Percentiles rank a stretch among this genome's conserved stretches.
These are phyloP conservation scores for Scaptomyza tumidula DNA, from an alignment of 2,888 invertebrate genomes.

Conservation along the genomic window DNA sequence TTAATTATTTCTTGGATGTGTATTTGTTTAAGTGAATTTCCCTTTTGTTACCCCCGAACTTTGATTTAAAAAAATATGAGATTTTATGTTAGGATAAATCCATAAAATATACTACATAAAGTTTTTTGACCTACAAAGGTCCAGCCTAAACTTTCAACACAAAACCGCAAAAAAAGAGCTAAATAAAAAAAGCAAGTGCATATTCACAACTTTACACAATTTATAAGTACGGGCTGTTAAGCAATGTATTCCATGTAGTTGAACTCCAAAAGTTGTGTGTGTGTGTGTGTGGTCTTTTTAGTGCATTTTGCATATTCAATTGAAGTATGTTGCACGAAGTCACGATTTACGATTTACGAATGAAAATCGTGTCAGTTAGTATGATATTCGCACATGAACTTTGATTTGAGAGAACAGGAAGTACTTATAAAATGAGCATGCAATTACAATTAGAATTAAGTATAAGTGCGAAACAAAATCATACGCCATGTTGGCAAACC, in stretches of 20 bases:
- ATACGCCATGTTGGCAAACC: not conserved
- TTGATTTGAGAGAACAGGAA: conserved; percentile 8
- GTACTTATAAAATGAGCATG: not conserved
- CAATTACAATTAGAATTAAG: not conserved
- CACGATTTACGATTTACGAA: conserved; percentile 15
- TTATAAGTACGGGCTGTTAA: conserved; percentile 48
- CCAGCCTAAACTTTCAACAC: conserved; percentile 8
- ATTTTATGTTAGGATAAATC: not conserved
- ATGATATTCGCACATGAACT: conserved; percentile 1
- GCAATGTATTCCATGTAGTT: conserved; percentile 46
- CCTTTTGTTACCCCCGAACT: not conserved
- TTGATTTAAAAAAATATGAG: no score
- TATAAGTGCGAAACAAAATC: not conserved
- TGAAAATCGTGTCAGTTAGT: conserved; percentile 16
- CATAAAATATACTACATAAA: not conserved
- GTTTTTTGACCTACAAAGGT: not conserved
- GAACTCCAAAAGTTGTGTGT: conserved; percentile 21
- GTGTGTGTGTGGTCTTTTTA: conserved; percentile 26
- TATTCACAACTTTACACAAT: conserved; percentile 22
- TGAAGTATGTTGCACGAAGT: conserved; percentile 47
- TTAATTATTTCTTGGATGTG: not conserved
- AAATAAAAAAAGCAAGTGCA: conserved; percentile 17
- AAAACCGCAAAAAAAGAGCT: not conserved
- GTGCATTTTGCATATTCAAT: conserved; percentile 52
- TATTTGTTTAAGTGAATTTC: not conserved